phyloP scores from a whole-genome alignment of 2,797 vertebrate genomes.

The Melanitta fusca region DNA sequence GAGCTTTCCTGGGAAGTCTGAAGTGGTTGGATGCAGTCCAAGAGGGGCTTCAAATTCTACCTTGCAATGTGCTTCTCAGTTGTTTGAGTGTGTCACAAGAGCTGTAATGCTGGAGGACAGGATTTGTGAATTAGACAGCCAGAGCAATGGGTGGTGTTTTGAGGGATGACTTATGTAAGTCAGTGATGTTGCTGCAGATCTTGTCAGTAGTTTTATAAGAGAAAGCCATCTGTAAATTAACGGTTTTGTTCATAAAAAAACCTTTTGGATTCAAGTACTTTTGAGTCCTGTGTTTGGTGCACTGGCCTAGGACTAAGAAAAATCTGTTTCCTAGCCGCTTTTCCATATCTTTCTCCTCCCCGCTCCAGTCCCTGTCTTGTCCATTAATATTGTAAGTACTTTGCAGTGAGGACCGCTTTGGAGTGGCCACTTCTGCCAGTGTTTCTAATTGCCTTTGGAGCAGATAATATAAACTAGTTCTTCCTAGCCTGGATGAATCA shows the following conservation, averaged over 20 bases:
- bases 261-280: background rate
- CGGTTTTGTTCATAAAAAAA: background rate
- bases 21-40: background rate
- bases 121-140: background rate
- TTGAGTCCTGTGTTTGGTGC: background rate
- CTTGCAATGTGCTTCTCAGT: background rate
- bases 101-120: background rate
- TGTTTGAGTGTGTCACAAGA: background rate
- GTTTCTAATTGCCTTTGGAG: conserved; percentile 41
- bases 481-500: conserved; percentile 29
- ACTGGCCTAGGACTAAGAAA: background rate
- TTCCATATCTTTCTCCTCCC: background rate
- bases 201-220: background rate
- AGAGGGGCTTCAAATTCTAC: background rate
- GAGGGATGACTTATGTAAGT: background rate
- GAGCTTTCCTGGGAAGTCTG: background rate
- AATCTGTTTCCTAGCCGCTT: background rate
- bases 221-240: background rate
- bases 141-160: background rate
- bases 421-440: background rate
- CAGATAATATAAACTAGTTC: background rate
- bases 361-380: background rate
- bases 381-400: background rate
- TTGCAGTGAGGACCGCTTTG: background rate
- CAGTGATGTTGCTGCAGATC: background rate